Evolutionary conservation across 2,113 vertebrate species (phyloP).

Genomic region (Raja brachyura): DNA sequence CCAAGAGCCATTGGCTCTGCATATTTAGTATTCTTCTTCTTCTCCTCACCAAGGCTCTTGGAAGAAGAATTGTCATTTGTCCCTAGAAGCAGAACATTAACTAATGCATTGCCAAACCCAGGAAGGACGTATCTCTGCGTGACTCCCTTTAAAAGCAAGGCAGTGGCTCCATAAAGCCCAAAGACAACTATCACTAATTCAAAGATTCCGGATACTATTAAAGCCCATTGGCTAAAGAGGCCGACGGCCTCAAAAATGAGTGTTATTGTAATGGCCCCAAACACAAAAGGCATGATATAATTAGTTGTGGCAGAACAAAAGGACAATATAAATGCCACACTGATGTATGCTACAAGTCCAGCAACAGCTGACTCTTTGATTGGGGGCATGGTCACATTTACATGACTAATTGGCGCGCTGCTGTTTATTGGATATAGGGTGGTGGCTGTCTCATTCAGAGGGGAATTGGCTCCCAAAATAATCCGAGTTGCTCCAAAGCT

Average conservation of each 20-base stretch:
- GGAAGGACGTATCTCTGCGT: slow-evolving; percentile 69
- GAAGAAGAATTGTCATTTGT: slow-evolving; percentile 57
- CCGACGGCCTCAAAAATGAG: slow-evolving; percentile 71
- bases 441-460: slow-evolving; percentile 38
- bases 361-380: slow-evolving; percentile 61
- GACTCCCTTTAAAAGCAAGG: slow-evolving; percentile 72
- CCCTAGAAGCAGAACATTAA: slow-evolving; percentile 73
- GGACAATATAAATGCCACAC: slow-evolving; percentile 67
- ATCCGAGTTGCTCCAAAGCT: slow-evolving; percentile 73
- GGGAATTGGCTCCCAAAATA: slow-evolving; percentile 49
- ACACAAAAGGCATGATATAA: slow-evolving; percentile 82
- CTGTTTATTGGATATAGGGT: neutral
- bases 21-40: slow-evolving; percentile 83
- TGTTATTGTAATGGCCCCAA: slow-evolving; percentile 68
- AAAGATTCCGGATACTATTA: slow-evolving; percentile 62
- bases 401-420: neutral
- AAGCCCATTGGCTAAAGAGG: slow-evolving; percentile 62
- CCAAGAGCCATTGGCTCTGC: slow-evolving; percentile 78
- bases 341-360: slow-evolving; percentile 69
- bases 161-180: slow-evolving; percentile 68
- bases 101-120: slow-evolving; percentile 77
- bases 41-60: slow-evolving; percentile 65
- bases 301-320: slow-evolving; percentile 82
- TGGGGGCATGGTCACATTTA: neutral
- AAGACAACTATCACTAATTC: slow-evolving; percentile 69